Base-by-base conservation (phyloP, 2,113 vertebrate genomes). In the Gymnarchus niloticus region DNA sequence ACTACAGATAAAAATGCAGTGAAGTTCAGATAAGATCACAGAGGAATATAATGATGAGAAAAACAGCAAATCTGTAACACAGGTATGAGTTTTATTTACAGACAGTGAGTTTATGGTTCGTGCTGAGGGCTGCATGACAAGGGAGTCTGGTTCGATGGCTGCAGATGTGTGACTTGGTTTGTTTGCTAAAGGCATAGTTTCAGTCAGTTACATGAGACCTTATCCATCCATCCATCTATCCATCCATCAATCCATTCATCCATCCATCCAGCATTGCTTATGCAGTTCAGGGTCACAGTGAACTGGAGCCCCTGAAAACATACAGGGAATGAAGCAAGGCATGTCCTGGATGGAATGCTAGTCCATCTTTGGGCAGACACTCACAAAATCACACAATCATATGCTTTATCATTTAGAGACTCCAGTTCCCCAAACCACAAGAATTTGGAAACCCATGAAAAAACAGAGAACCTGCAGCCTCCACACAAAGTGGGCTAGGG, bases 351-450 rank as follows among this genome's bases (percentile, higher is more conserved):
- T 37, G 61, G 28, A 14, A 6, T 33, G 61, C n/a, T n/a, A n/a
- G n/a, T 9, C 2, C 10, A n/a, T n/a, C n/a, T 2, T n/a, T 1
- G 57, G 28, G n/a, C 23, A 28, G 1, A 0, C 0, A 0, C 25
- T 33, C 59, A 23, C 25, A 23, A 23, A 61, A 25, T 8, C 57
- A 2, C 57, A 61, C 8, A 28, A 12, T 14, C 3, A 65, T 5
- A 12, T 2, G 12, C 61, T n/a, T n/a, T n/a, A n/a, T n/a, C n/a
- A n/a, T n/a, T n/a, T n/a, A n/a, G n/a, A n/a, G n/a, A n/a, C n/a
- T n/a, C n/a, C n/a, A n/a, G n/a, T n/a, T n/a, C n/a, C n/a, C n/a
- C n/a, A n/a, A n/a, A n/a, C n/a, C n/a, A n/a, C n/a, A n/a, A n/a
- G n/a, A n/a, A n/a, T n/a, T n/a, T n/a, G n/a, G n/a, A n/a, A n/a